A percentile compares a stretch with the other conserved stretches of the same genome.
phyloP scores from a whole-genome alignment of 2,888 invertebrate genomes.

The Nemapogon koenigi region DNA sequence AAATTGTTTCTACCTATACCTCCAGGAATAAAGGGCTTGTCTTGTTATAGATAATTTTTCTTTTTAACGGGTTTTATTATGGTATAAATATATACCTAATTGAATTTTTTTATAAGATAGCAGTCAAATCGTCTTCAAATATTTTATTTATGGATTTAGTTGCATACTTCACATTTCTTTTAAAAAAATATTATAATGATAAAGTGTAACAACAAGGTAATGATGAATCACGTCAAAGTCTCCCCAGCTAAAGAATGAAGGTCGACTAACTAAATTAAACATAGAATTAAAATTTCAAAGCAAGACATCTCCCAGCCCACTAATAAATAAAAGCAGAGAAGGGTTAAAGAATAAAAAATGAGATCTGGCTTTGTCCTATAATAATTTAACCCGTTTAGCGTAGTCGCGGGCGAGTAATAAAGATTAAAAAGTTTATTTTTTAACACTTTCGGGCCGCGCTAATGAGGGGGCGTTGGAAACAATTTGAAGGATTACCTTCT shows the following conservation, averaged over 20 bases:
- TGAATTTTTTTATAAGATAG: background rate
- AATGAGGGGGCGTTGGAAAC: constrained; percentile 66
- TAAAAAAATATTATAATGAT: background rate
- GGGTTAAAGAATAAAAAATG: constrained; percentile 52
- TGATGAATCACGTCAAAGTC: constrained; percentile 32
- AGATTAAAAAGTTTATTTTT: constrained; percentile 66
- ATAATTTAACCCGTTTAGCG: constrained; percentile 63
- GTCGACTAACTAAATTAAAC: constrained; percentile 43
- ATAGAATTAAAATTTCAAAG: constrained; percentile 44
- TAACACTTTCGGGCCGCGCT: constrained; percentile 58
- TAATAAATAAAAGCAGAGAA: constrained; percentile 48
- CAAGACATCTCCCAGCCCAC: constrained; percentile 30
- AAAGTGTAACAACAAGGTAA: constrained; percentile 11
- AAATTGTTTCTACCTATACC: too few species aligned
- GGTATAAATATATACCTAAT: background rate
- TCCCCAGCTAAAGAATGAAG: constrained; percentile 31
- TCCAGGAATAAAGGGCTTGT: too few species aligned
- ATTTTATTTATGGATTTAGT: background rate
- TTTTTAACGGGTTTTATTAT: background rate
- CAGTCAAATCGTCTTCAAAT: background rate
- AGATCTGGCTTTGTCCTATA: constrained; percentile 50
- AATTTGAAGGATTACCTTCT: constrained; percentile 66
- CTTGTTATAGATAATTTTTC: too few species aligned
- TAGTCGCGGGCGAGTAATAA: constrained; percentile 53
- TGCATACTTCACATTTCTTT: background rate